Base-by-base conservation (phyloP, 2,888 invertebrate species). In the Encarsia formosa region DNA sequence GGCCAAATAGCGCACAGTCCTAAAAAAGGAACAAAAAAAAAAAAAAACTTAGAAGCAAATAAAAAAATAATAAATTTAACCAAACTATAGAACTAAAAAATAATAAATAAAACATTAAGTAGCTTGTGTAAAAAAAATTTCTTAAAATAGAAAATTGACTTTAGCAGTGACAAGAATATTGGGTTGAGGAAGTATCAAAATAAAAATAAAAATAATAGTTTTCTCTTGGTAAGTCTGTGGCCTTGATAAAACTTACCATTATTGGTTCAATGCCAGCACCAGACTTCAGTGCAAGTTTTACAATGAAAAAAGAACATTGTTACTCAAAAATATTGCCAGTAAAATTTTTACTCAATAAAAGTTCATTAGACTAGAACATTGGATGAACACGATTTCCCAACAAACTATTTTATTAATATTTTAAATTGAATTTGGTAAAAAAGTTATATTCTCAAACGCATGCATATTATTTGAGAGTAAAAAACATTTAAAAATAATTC, bases 251-350 rank as follows among this genome's bases (percentile, higher is more conserved):
- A 91, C 92, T 92, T 89, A 93, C 93, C 87, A 93, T 91, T 78
- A 93, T 92, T 76, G 92, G 93, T 83, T 92, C 92, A 82, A 90
- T 88, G 83, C 88, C 78, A 61, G 67, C 61, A 64, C 69, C 71
- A 66, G 67, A 68, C 73, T 74, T 73, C 67, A 68, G 66, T 69
- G 71, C 70, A 71, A 73, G 69, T 70, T 67, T 69, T 65, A 65
- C 65, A 68, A 71, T 67, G 65, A 68, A 71, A 72, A 67, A 67
- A 64, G 69, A 66, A 71, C 65, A 66, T 70, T 62, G 71, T 73
- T 73, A 72, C 71, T 70, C 64, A 58, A 61, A 65, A 65, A 60
- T 52, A 63, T 63, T 56, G 54, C 50, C 52, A 29, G 26, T 49
- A n/a, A 29, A 32, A 18, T 44, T 26, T 38, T 44, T 47, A 50